Evolutionary conservation across 2,113 vertebrate species (phyloP).

Genomic region (Peromyscus polionotus): DNA sequence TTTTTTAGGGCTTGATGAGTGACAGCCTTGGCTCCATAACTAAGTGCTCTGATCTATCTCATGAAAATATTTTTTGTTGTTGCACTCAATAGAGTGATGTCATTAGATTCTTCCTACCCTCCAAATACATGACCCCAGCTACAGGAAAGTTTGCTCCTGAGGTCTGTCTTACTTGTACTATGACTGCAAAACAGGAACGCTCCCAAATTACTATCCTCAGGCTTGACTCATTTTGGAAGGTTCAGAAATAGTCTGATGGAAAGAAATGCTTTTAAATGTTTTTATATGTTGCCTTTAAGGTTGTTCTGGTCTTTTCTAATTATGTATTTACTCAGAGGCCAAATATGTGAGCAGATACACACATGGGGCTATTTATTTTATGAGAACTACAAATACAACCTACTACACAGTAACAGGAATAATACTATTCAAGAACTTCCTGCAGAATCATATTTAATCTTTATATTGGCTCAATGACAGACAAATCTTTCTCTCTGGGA

Average conservation of each 20-base stretch:
- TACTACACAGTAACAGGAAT: conserved; percentile 63
- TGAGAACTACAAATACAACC: conserved; percentile 76
- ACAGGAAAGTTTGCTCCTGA: conserved; percentile 59
- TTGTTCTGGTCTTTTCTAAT: conserved; percentile 77
- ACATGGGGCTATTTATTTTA: conserved; percentile 78
- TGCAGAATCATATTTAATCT: conserved; percentile 79
- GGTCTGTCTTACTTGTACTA: conserved; percentile 64
- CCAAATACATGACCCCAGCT: conserved; percentile 29
- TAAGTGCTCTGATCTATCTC: background rate
- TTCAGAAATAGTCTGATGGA: conserved; percentile 66
- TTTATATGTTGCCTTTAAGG: conserved; percentile 61
- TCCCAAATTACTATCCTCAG: conserved; percentile 55
- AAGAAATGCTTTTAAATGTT: conserved; percentile 72
- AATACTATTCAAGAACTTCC: conserved; percentile 77
- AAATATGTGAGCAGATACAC: conserved; percentile 75
- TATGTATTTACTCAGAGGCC: conserved; percentile 80
- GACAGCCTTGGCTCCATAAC: background rate
- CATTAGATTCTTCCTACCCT: background rate
- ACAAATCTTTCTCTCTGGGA: conserved; percentile 76
- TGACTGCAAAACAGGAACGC: conserved; percentile 40
- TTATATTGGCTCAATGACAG: conserved; percentile 68
- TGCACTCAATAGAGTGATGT: conserved; percentile 23
- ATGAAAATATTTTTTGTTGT: conserved; percentile 37
- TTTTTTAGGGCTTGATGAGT: conserved; percentile 13
- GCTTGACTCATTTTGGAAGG: conserved; percentile 41